Evolutionary conservation across 2,888 invertebrate genomes (phyloP).

Genomic region (Patella pellucida): DNA sequence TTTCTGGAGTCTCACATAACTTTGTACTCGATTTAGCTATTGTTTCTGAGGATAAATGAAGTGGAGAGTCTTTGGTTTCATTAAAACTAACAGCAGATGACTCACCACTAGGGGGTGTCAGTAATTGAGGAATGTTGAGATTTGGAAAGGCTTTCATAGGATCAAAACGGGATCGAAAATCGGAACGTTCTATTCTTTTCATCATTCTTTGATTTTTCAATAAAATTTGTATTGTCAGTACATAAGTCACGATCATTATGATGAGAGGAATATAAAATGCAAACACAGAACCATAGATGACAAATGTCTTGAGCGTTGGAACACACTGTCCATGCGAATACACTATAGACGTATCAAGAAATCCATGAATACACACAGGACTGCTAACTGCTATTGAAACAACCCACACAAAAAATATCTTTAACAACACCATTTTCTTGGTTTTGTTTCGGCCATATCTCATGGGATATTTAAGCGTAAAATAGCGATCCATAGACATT

Average conservation of each 20-base stretch:
- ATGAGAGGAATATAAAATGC: constrained; percentile 95
- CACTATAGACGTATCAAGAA: constrained; percentile 57
- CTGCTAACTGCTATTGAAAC: constrained; percentile 77
- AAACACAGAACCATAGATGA: constrained; percentile 90
- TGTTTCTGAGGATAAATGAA: neutral
- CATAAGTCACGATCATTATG: constrained; percentile 95
- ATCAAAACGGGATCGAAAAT: constrained; percentile 34
- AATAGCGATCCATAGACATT: constrained; percentile 79
- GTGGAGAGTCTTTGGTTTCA: neutral
- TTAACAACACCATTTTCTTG: constrained; percentile 74
- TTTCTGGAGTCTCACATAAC: too few relatives aligned
- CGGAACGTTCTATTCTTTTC: constrained; percentile 51
- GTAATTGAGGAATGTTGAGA: neutral
- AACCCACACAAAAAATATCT: constrained; percentile 94
- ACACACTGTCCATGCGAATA: constrained; percentile 58
- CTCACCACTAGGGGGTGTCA: neutral
- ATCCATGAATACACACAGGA: constrained; percentile 68
- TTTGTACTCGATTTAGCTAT: too few relatives aligned
- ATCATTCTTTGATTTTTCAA: constrained; percentile 78
- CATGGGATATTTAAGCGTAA: constrained; percentile 93
- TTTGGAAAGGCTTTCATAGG: neutral
- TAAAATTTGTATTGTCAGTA: constrained; percentile 88
- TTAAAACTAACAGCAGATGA: neutral
- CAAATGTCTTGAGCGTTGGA: constrained; percentile 60
- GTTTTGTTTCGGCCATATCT: constrained; percentile 72